Base-by-base conservation (phyloP, 2,888 invertebrate species). In the Nipponacmea schrenckii region DNA sequence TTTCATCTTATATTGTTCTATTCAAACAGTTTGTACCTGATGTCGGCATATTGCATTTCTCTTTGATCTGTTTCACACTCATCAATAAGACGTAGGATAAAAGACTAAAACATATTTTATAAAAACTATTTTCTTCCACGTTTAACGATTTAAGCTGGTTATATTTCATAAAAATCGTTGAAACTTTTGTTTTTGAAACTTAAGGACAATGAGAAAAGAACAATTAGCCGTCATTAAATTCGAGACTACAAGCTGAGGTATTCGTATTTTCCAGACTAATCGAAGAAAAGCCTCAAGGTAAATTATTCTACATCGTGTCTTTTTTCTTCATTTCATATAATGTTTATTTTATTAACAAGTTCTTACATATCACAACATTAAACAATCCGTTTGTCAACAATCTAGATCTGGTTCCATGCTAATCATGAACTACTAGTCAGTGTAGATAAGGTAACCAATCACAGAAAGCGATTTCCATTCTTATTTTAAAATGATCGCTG, bases 181-280 rank as follows among this genome's bases (percentile, higher is more conserved):
- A 56, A 56, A 56, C 20, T 20, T 56, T 56, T 56, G 56, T 3
- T 14, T 24, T 39, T 39, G 39, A 39, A 39, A 39, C 39, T 7
- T 8, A 56, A 56, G 24, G 56, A 56, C 56, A 56, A 56, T 56
- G 24, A 10, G 14, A 56, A 56, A 56, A 20, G 56, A 56, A 56
- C 56, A 56, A 56, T 56, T 56, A 56, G 24, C 56, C 10, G 56
- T 56, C 56, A 56, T 56, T 56, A 56, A 24, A 56, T 12, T 56
- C 56, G 56, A 56, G 56, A 56, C 56, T 56, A 56, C 56, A 20
- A 56, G 56, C 56, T 56, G 56, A 20, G 56, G 14, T 24, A 56
- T 56, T 56, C 20, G 24, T 24, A 56, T 56, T 56, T 12, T 56
- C 56, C 56, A 56, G 56, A 56, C 56, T 24, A 24, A 56, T 56